Conservation (phyloP, 2,113 vertebrate species). For the Rostratula benghalensis region DNA sequence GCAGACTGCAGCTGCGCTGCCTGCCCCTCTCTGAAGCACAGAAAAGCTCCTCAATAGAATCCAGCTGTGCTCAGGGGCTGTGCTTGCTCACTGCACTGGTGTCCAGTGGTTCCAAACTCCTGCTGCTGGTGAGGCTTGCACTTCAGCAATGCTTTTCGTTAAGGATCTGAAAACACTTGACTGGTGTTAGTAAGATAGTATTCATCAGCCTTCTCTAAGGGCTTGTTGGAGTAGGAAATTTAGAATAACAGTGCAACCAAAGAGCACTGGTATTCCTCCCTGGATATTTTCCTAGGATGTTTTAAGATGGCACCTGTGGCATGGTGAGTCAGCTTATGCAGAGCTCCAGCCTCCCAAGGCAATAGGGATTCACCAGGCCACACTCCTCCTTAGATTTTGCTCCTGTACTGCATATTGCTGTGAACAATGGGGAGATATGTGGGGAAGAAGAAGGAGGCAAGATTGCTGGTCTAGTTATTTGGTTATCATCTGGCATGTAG, state of each 20-base stretch:
- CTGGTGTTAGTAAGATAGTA: neutral
- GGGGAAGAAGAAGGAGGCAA: neutral
- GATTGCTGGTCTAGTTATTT: neutral
- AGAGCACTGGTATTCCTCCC: neutral
- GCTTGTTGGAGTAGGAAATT: fast-evolving
- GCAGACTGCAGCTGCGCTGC: neutral
- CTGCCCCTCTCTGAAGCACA: neutral
- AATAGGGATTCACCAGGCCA: neutral
- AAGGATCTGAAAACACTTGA: neutral
- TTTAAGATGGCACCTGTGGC: neutral
- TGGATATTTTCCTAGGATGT: neutral
- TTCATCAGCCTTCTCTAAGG: neutral
- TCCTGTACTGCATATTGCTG: neutral
- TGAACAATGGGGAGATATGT: neutral
- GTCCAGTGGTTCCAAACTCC: neutral
- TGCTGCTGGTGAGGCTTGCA: fast-evolving
- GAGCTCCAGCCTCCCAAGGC: neutral
- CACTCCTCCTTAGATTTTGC: neutral
- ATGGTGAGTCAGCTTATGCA: neutral
- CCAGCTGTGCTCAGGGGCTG: no score
- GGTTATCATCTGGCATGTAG: fast-evolving
- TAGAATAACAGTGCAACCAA: neutral
- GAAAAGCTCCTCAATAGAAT: neutral
- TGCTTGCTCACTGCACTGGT: neutral
- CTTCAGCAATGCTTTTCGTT: neutral